Conservation (phyloP, 2,888 invertebrate genomes). For the Tupiocoris notatus region DNA sequence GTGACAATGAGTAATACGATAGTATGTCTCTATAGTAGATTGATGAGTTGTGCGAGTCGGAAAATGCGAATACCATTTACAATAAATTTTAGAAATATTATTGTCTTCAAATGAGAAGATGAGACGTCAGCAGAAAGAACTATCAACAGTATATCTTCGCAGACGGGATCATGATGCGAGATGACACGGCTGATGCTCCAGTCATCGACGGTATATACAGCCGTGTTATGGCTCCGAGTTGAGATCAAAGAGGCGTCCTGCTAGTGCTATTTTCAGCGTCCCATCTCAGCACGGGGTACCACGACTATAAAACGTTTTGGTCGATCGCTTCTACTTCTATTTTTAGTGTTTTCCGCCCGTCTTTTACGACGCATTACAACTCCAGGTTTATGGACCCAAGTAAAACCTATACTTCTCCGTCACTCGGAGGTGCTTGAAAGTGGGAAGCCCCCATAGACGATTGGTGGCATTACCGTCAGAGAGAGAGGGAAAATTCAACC, state of each 20-base stretch:
- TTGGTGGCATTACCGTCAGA: no score
- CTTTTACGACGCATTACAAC: constrained; percentile 36
- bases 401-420: constrained; percentile 3
- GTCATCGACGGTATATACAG: no score
- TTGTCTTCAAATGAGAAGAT: no score
- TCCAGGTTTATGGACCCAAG: constrained; percentile 34
- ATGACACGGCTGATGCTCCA: constrained; percentile 24
- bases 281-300: constrained; percentile 21
- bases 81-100: no score
- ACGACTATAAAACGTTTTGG: constrained; percentile 39
- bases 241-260: constrained; percentile 21
- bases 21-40: no score
- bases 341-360: constrained; percentile 34
- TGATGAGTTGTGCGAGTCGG: no score
- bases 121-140: no score
- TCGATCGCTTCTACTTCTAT: constrained; percentile 38
- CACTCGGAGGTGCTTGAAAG: neutral
- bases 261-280: constrained; percentile 36
- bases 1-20: no score
- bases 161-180: neutral
- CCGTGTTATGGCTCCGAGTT: neutral
- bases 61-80: no score
- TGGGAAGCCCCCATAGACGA: neutral
- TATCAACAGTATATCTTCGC: no score
- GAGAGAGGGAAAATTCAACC: constrained; percentile 20